Evolutionary conservation across 64 coral and sea anemone species (phyloP), one percentile per base, ranked within the genome.

Genomic region (Orbicella faveolata): DNA sequence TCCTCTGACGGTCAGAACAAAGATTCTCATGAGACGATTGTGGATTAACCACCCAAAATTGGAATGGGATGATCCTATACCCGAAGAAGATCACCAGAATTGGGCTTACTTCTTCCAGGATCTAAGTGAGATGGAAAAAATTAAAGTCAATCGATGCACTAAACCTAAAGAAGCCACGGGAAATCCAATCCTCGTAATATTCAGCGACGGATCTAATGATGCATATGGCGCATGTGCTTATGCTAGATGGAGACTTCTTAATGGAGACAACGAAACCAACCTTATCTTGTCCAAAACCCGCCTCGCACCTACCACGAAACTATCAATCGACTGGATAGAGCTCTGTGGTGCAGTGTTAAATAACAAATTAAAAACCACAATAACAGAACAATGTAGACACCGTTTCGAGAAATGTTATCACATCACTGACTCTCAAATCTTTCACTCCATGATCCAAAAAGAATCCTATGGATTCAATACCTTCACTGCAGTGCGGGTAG

Each of bases 331-430:
- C 75, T 14, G 61, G 75, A 85, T 84, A 83, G 79, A 84, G 37
- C 61, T 81, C 25, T 90, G 77, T 73, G 88, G 77, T 3, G 57
- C 30, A 36, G 73, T 91, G 5, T 39, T 91, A 41, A 91, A 78
- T 70, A 85, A 91, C 74, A 44, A 59, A 10, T 39, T 91, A 52
- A 91, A 91, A 34, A 36, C 63, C 33, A 15, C 20, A 15, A 74
- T 74, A 41, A 37, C 2, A 21, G 20, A 74, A 72, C 13, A 87
- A 68, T 68, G 63, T 19, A 33, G 63, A 74, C 70, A 87, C 34
- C 64, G 17, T 2, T 87, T 87, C 34, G 15, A 72, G 20, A 68
- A 74, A 72, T 25, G 75, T 69, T 87, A 87, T n/a, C 65, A 87
- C 51, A 87, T 72, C 10, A 21, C 8, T 11, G 79, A 82, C 61